A percentile compares a stretch with the other conserved stretches of the same genome.
These are phyloP conservation scores for Casuarius casuarius DNA, from an alignment of 2,113 vertebrate genomes.

Conservation along the genomic window DNA sequence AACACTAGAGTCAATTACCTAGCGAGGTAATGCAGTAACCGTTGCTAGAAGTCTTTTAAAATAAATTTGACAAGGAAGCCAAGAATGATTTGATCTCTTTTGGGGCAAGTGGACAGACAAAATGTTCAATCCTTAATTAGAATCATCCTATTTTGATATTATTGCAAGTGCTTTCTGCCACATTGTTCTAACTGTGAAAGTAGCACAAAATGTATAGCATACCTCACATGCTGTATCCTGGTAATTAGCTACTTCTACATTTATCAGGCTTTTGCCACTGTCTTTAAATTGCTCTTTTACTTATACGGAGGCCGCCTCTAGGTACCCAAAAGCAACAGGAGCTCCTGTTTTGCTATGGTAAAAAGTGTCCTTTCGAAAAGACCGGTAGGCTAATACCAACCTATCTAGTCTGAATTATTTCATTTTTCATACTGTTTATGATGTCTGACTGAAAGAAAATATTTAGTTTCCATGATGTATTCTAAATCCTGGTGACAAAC, in stretches of 20 bases:
- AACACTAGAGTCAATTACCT: neutral
- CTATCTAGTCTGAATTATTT: neutral
- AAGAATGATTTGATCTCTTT: neutral
- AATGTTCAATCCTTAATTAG: neutral
- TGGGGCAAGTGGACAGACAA: neutral
- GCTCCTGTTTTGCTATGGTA: neutral
- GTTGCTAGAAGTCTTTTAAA: neutral
- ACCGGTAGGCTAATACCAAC: neutral
- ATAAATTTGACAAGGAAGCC: neutral
- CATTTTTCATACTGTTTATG: neutral
- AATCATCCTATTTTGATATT: neutral
- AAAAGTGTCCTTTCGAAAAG: neutral
- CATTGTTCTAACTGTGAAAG: neutral
- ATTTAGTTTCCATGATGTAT: neutral
- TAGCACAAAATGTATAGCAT: neutral
- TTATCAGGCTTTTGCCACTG: neutral
- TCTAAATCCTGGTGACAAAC: neutral
- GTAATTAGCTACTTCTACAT: neutral
- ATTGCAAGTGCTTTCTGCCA: neutral
- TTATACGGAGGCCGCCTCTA: neutral
- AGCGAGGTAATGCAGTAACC: neutral
- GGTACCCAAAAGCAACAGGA: neutral
- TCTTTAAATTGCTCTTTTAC: neutral
- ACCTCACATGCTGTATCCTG: neutral
- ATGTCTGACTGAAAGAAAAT: neutral